A percentile compares a stretch with the other conserved stretches of the same genome.
Conservation (phyloP, 2,113 vertebrate species). For the Ascaphus truei region DNA sequence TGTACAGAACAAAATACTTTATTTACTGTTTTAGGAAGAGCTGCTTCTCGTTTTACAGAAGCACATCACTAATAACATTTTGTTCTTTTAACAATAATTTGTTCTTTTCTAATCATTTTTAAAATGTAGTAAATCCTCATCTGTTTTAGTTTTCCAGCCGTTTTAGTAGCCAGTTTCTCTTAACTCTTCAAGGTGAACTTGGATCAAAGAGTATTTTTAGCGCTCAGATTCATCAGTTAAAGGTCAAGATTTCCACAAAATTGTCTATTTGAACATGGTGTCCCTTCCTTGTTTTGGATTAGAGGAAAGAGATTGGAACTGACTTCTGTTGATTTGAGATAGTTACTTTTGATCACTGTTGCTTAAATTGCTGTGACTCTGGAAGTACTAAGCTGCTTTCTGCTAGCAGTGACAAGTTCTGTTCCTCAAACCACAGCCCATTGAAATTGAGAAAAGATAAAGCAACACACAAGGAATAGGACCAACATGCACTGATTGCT, state of each 20-base stretch:
- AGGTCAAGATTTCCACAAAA: conserved; percentile 51
- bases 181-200: too few relatives aligned
- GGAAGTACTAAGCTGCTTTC: conserved; percentile 39
- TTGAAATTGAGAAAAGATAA: conserved; percentile 36
- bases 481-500: conserved; percentile 1
- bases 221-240: conserved; percentile 44
- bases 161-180: too few relatives aligned
- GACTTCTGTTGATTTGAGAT: conserved; percentile 41
- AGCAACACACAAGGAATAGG: background rate
- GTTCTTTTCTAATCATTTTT: too few relatives aligned
- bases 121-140: too few relatives aligned
- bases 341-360: conserved; percentile 48
- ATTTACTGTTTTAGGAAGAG: too few relatives aligned
- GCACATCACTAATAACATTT: too few relatives aligned
- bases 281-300: conserved; percentile 56
- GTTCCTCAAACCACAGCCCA: background rate
- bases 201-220: conserved; percentile 49
- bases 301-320: conserved; percentile 41
- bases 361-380: conserved; percentile 42
- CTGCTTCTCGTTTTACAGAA: too few relatives aligned
- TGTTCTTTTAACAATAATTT: too few relatives aligned
- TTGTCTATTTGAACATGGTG: conserved; percentile 44
- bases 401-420: conserved; percentile 28
- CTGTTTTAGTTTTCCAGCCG: too few relatives aligned
- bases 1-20: too few relatives aligned